Evolutionary conservation across 2,888 invertebrate genomes (phyloP).

Genomic region (Philereme vetulata): DNA sequence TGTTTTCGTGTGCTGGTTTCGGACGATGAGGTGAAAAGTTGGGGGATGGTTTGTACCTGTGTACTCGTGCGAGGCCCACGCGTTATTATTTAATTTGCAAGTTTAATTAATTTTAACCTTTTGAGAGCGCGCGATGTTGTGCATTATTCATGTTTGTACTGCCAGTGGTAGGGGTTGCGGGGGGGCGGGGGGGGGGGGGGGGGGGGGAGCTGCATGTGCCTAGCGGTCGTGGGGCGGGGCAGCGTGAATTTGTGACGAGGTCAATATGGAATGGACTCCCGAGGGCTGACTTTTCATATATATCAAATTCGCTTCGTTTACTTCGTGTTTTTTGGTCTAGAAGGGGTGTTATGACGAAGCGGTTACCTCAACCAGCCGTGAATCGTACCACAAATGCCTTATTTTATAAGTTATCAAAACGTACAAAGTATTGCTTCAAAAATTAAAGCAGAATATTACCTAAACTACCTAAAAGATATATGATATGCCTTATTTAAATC

Average conservation of each 20-base stretch:
- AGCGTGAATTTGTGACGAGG: not conserved
- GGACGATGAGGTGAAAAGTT: constrained; percentile 17
- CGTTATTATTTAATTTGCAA: constrained; percentile 64
- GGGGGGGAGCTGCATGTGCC: no score
- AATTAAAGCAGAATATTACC: no score
- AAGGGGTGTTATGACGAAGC: no score
- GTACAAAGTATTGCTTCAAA: no score
- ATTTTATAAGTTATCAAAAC: no score
- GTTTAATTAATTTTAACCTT: constrained; percentile 70
- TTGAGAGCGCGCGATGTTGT: constrained; percentile 43
- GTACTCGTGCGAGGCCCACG: constrained; percentile 38
- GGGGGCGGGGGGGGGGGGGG: no score
- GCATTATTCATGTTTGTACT: constrained; percentile 45
- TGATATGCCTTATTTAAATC: no score
- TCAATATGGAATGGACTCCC: constrained; percentile 1
- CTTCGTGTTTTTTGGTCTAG: no score
- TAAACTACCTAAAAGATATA: no score
- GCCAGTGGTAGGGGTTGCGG: constrained; percentile 3
- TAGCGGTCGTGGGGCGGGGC: no score
- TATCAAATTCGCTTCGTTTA: not conserved
- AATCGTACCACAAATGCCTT: no score
- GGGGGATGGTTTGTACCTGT: constrained; percentile 22
- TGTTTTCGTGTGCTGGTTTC: not conserved
- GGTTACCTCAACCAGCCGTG: no score
- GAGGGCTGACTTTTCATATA: not conserved